Evolutionary conservation across 2,797 vertebrate genomes (phyloP).

Genomic region (Distichodus sexfasciatus): DNA sequence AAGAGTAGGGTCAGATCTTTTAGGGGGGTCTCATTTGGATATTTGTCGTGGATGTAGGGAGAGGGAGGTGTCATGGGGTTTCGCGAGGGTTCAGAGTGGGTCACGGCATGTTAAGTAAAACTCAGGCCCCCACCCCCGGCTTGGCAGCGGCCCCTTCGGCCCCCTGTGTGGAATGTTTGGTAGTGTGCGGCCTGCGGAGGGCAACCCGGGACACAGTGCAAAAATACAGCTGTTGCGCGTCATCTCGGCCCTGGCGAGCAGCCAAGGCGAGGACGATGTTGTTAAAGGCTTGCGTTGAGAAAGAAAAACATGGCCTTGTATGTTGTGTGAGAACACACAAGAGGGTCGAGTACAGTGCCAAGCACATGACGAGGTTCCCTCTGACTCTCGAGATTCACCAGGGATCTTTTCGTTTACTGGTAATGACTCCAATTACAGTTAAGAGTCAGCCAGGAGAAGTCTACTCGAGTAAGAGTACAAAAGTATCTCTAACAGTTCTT

Average conservation of each 20-base stretch:
- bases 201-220: conserved; percentile 73
- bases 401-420: no score
- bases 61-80: not conserved
- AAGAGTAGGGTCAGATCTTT: no score
- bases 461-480: no score
- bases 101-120: not conserved
- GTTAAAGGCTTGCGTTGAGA: conserved; percentile 61
- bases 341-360: not conserved
- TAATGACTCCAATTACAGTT: no score
- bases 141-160: conserved; percentile 21
- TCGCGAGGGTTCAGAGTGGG: not conserved
- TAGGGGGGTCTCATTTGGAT: no score
- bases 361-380: conserved; percentile 15
- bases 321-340: conserved; percentile 61
- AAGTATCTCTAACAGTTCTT: no score
- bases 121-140: not conserved
- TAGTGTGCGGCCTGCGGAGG: conserved; percentile 71
- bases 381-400: not conserved
- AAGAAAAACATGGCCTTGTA: conserved; percentile 55
- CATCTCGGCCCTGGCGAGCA: conserved; percentile 64
- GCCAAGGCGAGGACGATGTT: conserved; percentile 67
- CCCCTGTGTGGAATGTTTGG: conserved; percentile 73
- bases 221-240: conserved; percentile 76
- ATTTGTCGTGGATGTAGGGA: not conserved
- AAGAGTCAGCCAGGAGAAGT: no score